Conservation (phyloP, 92 coral and sea anemone genomes). For the Chrysogorgia sp. region DNA sequence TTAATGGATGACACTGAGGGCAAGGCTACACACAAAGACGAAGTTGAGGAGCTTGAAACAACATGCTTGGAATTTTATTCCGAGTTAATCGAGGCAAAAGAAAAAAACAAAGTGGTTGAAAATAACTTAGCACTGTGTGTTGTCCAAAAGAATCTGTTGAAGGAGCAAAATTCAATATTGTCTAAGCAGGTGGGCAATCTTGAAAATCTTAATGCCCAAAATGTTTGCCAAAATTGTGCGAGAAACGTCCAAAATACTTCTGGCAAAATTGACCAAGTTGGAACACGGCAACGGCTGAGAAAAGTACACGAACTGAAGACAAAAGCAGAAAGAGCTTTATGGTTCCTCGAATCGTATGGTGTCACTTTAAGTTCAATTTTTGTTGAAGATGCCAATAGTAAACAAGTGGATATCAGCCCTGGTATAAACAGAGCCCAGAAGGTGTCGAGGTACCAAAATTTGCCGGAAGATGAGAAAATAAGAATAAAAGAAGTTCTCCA, state of each 20-base stretch:
- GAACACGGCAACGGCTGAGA: constrained; percentile 18
- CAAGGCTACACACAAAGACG: too few species aligned
- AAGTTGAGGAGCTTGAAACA: too few species aligned
- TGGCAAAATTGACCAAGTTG: neutral
- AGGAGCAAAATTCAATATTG: too few species aligned
- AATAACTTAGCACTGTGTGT: too few species aligned
- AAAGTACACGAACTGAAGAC: constrained; percentile 9
- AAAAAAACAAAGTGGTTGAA: too few species aligned
- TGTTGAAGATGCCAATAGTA: constrained; percentile 1
- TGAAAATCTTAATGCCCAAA: too few species aligned
- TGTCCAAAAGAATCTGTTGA: too few species aligned
- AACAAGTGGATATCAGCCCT: too few species aligned
- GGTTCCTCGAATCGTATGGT: neutral
- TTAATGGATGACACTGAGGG: too few species aligned
- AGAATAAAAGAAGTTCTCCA: constrained; percentile 8
- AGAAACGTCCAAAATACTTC: too few species aligned
- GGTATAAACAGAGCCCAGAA: neutral
- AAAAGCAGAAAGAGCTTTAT: constrained; percentile 12
- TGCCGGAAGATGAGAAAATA: constrained; percentile 6
- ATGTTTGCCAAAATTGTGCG: too few species aligned
- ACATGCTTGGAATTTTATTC: neutral
- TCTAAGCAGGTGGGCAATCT: too few species aligned
- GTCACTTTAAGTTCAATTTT: neutral
- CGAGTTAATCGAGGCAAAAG: neutral
- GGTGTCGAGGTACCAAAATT: constrained; percentile 10